Base-by-base conservation (phyloP, 2,888 invertebrate species). In the Eupithecia centaureata region DNA sequence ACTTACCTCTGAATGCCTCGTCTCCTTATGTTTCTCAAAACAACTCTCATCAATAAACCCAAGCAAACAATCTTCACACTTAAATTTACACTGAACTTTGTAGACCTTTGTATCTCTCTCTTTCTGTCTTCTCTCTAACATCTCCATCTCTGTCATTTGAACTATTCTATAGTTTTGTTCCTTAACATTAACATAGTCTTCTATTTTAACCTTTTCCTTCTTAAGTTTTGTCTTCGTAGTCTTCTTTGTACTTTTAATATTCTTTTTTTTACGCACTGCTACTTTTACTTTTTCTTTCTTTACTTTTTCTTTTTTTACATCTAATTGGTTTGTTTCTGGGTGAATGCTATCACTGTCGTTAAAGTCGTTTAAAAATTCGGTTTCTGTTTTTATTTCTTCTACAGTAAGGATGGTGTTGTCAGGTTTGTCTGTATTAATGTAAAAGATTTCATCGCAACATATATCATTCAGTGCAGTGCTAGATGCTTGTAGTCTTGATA, bases 1-100 rank as follows among this genome's bases (percentile, higher is more conserved):
- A 30, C 27, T 51, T 42, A 70, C 70, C 70, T 70, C 70, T 1
- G 70, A 63, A 64, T 70, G 70, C 15, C 33, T 63, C 1, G 57
- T 52, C 10, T 13, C 33, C 58, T 58, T 70, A 22, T 70, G 70
- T 18, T 61, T 56, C 1, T 70, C 63, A 30, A 52, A 70, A 28
- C 35, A 61, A 0, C 32, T 54, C 42, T 67, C 61, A 33, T 63
- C 63, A 0, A 68, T 5, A 52, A 66, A 65, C 47, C 68, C 64
- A 0, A 61, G 27, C 0, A 62, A 64, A 25, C 67, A 67, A 10
- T 47, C 18, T 5, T 70, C 64, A 58, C 67, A 70, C 57, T 56
- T 70, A 38, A 58, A 67, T 54, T 67, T 67, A 35, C 64, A 64
- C 42, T 42, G 51, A 25, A 28, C 59, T 64, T 61, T 63, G 13